Conservation (phyloP, 2,797 vertebrate genomes). For the Ateles fusciceps region DNA sequence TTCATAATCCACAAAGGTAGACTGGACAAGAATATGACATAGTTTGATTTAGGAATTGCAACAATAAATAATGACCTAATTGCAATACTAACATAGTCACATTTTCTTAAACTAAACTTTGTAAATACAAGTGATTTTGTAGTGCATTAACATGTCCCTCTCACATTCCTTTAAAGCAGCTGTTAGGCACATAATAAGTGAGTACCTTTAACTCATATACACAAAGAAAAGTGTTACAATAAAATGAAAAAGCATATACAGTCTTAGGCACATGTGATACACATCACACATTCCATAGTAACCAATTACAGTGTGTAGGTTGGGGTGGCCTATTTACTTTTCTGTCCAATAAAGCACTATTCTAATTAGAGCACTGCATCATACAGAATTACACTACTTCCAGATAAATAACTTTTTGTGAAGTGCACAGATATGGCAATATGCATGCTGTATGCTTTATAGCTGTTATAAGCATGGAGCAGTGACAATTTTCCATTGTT, state of each 20-base stretch:
- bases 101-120: slow-evolving; percentile 15
- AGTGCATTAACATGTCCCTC: not conserved
- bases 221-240: not conserved
- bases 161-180: slow-evolving; percentile 17
- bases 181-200: not conserved
- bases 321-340: slow-evolving; percentile 56
- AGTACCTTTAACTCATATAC: not conserved
- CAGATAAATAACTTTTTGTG: slow-evolving; percentile 51
- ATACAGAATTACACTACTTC: slow-evolving; percentile 43
- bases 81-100: not conserved
- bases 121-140: not conserved
- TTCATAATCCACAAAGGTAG: not conserved
- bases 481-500: slow-evolving; percentile 40
- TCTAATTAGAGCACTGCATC: slow-evolving; percentile 72
- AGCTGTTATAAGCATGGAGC: slow-evolving; percentile 36
- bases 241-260: slow-evolving; percentile 33
- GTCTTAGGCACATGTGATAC: not conserved
- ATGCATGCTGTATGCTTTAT: slow-evolving; percentile 61
- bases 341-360: slow-evolving; percentile 57
- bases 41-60: slow-evolving; percentile 18
- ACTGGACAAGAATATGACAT: not conserved
- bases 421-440: slow-evolving; percentile 59
- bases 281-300: slow-evolving; percentile 9
- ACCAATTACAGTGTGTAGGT: not conserved
- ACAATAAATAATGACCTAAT: slow-evolving; percentile 39